Base-by-base conservation (phyloP, 2,888 invertebrate species). In the Rhabditoides inermis region DNA sequence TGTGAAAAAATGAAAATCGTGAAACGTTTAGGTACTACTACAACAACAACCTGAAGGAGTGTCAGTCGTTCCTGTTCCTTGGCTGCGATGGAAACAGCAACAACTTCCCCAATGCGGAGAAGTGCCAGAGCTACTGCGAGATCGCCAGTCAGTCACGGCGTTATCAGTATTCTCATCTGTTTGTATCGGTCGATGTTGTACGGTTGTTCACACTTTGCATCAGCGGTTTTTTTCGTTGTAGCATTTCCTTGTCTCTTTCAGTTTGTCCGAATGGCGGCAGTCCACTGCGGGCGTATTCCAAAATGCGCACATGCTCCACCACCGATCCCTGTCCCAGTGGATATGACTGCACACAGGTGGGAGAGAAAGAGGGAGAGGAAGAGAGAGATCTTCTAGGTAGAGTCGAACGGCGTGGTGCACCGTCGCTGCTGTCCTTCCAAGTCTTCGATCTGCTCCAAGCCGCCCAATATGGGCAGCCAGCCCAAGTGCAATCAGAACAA, bases 1-100 rank as follows among this genome's bases (percentile, higher is more conserved):
- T 12, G 15, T 32, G 10, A 10, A 10, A 32, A 15, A 10, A 15
- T 32, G 7, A 10, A 32, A 7, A 32, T 12, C 15, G 10, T n/a
- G 22, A 2, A 10, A 18, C 20, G 10, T 39, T 39, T 20, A 39
- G 40, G n/a, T 64, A 60, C 39, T 64, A 54, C 41, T 64, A 64
- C 41, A 64, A 64, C 41, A 64, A 64, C 50, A 61, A 64, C 40
- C 53, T 61, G 26, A 63, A 63, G 56, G 63, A 65, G 30, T 68
- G 68, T 39, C 61, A 63, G 55, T 61, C 61, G 1, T 69, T 61
- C 53, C 51, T 64, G 1, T 69, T 63, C 57, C 42, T 61, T 0
- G 69, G 69, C 0, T 69, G 69, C 48, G 67, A 69, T 30, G 69
- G 69, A 15, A 69, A 69, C 45, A 57, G 62, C 40, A 69, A 69